Conservation (phyloP, 2,797 vertebrate species). For the Periparus ater region DNA sequence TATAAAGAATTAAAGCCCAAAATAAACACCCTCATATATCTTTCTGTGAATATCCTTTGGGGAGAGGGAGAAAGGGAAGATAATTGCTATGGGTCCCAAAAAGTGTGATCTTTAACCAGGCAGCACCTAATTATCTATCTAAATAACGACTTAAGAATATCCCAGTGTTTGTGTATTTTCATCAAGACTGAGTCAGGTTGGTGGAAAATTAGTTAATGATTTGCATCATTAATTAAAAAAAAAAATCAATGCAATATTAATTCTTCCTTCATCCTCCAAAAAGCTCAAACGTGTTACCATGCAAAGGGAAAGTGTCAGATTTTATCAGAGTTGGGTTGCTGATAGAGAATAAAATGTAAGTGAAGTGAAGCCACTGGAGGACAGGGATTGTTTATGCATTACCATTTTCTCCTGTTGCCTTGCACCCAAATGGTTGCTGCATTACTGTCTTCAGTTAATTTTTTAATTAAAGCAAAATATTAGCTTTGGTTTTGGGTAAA, state of each 20-base stretch:
- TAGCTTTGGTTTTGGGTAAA: background rate
- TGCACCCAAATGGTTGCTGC: background rate
- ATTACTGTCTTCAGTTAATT: background rate
- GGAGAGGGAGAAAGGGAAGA: background rate
- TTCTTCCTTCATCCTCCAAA: background rate
- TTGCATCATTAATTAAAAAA: background rate
- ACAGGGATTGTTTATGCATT: background rate
- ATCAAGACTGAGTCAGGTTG: background rate
- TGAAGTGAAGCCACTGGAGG: background rate
- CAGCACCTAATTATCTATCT: background rate
- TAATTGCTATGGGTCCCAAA: background rate
- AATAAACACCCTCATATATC: background rate
- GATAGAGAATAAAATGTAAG: background rate
- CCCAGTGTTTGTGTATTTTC: background rate
- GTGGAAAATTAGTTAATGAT: background rate
- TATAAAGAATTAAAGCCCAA: background rate
- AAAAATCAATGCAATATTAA: background rate
- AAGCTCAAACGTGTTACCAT: background rate
- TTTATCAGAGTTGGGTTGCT: background rate
- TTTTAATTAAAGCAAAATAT: background rate
- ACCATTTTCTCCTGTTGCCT: background rate
- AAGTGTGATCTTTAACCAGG: accelerated
- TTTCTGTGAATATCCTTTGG: background rate
- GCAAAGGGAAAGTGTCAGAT: background rate
- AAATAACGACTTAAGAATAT: background rate